Evolutionary conservation across 2,797 vertebrate genomes (phyloP), one percentile per base, ranked within the genome.

Genomic region (Morelia viridis): DNA sequence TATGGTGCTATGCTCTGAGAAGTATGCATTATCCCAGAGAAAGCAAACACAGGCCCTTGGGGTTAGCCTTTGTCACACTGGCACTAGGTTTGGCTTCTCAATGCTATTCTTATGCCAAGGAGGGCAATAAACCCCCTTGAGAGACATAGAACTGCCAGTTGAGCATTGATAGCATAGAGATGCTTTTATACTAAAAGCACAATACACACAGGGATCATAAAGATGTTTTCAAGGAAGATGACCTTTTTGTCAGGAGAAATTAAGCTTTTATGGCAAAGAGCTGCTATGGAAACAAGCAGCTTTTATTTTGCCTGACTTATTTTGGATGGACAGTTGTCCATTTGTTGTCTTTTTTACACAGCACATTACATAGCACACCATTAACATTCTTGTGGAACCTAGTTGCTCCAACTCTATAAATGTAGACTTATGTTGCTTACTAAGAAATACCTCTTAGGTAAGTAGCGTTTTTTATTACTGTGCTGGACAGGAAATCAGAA

Each of bases 141-240:
- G 95, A 96, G 96, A 93, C 95, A 87, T 56, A 93, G 95, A 93
- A 95, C 94, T 94, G 95, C 96, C 96, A 94, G n/a, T 92, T 94
- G 95, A 95, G 97, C 93, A 93, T 96, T 90, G 94, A 92, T 56
- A 11, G 95, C 13, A 89, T 31, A 0, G 94, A 93, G 96, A 58
- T 93, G 97, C 97, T 96, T 97, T 98, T 97, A 96, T 97, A 94
- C 96, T 95, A 93, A 96, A 95, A 95, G 89, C 92, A 97, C 97
- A 97, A 96, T 96, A 94, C 96, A 94, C 96, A 95, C 95, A 97
- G 95, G 95, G 96, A 96, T 96, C 96, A 97, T 97, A 97, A 97
- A 97, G 95, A 95, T 91, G 0, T 90, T 94, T 96, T 96, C 95
- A 96, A 96, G 95, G 96, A 96, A 96, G 96, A 97, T 94, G 95